Percentiles rank a stretch among this genome's conserved stretches.
Evolutionary conservation across 1,140 invertebrate genomes (phyloP).

Genomic region (Drosophila grimshawi): DNA sequence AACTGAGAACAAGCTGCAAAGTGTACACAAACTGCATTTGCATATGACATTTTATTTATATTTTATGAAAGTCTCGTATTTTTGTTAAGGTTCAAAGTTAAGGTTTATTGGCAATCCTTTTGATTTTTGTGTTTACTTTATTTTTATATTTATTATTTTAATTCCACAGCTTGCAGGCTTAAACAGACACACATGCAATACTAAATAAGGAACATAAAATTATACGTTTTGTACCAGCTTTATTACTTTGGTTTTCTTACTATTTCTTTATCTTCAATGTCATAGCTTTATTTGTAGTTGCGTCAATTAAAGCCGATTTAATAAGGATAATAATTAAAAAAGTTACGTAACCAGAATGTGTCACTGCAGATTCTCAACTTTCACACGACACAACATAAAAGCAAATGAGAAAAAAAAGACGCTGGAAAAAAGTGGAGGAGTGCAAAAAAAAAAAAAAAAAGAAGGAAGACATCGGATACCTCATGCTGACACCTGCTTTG

Average conservation of each 20-base stretch:
- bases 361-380: conserved; percentile 8
- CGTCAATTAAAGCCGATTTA: not conserved
- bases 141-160: no score
- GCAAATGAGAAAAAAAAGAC: not conserved
- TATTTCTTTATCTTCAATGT: no score
- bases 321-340: conserved; percentile 17
- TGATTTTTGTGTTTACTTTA: not conserved
- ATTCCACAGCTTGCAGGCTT: no score
- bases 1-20: conserved; percentile 5
- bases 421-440: not conserved
- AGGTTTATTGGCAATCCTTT: not conserved
- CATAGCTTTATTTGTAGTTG: not conserved
- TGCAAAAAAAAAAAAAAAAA: not conserved
- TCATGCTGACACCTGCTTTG: conserved; percentile 43
- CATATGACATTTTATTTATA: conserved; percentile 57
- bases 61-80: not conserved
- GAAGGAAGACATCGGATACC: conserved; percentile 32
- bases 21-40: conserved; percentile 66
- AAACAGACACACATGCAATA: no score
- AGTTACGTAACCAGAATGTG: conserved; percentile 2
- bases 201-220: no score
- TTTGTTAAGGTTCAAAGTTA: not conserved
- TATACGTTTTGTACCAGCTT: no score
- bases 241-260: no score
- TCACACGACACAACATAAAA: not conserved